Percentiles rank a stretch among this genome's conserved stretches.
Evolutionary conservation across 2,888 invertebrate species (phyloP).

Genomic region (Platerodrilus igneus): DNA sequence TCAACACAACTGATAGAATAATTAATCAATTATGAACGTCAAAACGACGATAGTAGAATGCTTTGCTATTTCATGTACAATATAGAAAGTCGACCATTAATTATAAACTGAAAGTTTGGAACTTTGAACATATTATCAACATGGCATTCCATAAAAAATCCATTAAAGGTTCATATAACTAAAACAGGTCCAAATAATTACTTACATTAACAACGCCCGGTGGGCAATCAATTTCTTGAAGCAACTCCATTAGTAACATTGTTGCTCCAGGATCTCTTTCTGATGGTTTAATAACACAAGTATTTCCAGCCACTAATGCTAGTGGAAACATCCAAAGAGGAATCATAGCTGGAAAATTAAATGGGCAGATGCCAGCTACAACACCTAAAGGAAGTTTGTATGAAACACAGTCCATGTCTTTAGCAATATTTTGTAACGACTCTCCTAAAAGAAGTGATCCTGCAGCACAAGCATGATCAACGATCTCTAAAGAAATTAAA

Average conservation of each 20-base stretch:
- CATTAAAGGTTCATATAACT: too few relatives aligned
- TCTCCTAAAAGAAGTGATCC: conserved; percentile 92
- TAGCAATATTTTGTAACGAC: conserved; percentile 78
- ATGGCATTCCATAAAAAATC: too few relatives aligned
- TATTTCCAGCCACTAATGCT: conserved; percentile 88
- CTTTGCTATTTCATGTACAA: too few relatives aligned
- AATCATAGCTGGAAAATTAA: conserved; percentile 99
- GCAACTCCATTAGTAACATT: conserved; percentile 88
- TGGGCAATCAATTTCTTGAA: conserved; percentile 92
- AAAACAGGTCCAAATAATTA: background rate
- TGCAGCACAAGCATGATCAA: conserved; percentile 94
- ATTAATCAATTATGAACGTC: too few relatives aligned
- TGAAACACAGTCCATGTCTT: conserved; percentile 95
- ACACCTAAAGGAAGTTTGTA: conserved; percentile 91
- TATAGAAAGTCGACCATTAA: too few relatives aligned
- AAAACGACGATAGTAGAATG: too few relatives aligned
- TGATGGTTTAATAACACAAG: conserved; percentile 91
- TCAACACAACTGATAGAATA: too few relatives aligned
- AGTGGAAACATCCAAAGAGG: conserved; percentile 94
- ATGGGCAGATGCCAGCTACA: conserved; percentile 93
- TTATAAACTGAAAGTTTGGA: too few relatives aligned
- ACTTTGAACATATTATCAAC: too few relatives aligned
- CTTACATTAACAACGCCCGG: conserved; percentile 89
- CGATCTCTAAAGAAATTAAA: conserved; percentile 67
- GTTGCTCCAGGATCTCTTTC: conserved; percentile 97